Evolutionary conservation across 2,113 vertebrate species (phyloP).

Genomic region (Dasyprocta punctata): DNA sequence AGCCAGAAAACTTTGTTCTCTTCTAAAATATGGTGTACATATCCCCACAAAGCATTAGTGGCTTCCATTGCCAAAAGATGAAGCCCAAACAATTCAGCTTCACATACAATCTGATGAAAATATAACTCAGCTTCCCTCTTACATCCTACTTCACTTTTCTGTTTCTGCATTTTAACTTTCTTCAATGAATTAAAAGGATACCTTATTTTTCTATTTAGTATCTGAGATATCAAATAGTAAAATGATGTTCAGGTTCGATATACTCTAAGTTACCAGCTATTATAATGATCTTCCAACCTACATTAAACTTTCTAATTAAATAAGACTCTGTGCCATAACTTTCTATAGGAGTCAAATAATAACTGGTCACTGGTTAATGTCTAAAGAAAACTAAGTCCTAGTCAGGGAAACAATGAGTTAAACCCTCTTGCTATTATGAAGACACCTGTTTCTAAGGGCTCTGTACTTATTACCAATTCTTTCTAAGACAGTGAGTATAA

Average conservation of each 20-base stretch:
- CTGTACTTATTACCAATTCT: neutral
- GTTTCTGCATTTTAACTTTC: neutral
- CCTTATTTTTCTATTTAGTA: neutral
- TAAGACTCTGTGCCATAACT: neutral
- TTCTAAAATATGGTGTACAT: neutral
- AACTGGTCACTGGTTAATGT: neutral
- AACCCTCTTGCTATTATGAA: neutral
- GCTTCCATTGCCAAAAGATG: neutral
- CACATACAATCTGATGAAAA: neutral
- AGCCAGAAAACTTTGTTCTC: neutral
- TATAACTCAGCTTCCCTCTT: neutral
- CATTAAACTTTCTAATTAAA: neutral
- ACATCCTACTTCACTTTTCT: conserved; percentile 30
- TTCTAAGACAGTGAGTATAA: neutral
- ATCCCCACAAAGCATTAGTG: neutral
- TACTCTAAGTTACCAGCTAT: neutral
- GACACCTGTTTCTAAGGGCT: neutral
- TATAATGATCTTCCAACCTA: neutral
- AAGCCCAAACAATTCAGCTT: neutral
- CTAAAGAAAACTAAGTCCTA: neutral
- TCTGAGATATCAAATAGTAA: neutral
- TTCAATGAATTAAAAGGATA: neutral
- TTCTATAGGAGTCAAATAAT: neutral
- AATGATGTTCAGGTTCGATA: neutral
- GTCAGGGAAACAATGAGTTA: neutral